Base-by-base conservation (phyloP, 92 coral and sea anemone species). In the Paragorgia papillata region DNA sequence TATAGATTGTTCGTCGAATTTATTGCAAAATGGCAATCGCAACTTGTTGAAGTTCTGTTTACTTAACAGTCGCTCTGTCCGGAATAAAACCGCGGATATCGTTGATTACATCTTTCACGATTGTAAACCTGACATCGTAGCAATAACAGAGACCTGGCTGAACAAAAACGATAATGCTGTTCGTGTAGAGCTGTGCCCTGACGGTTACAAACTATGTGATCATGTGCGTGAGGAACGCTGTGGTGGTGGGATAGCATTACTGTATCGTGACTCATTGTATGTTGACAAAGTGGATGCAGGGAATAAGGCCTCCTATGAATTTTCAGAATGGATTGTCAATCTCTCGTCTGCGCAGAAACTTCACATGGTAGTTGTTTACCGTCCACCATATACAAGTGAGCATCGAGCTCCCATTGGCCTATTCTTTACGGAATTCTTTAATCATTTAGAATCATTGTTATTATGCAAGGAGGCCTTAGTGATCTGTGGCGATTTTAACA, bases 111-210 rank as follows among this genome's bases (percentile, higher is more conserved):
- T 68, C 53, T 34, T 2, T 41, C 29, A 43, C 48, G 75, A 68
- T 68, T 41, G 75, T 22, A 68, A 68, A 68, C 21, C 51, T 40
- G 53, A 68, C 51, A 35, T 68, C 13, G 32, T 40, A 34, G 75
- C 75, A 68, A 68, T 68, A 54, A 68, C 75, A 18, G 75, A 68
- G 53, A 68, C 75, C 46, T 31, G 71, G 71, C 54, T 64, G 39
- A 43, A 49, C 46, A 41, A 64, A 64, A 41, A 25, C 21, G 54
- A 64, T 25, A 55, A 66, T 61, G 68, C 75, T 39, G 75, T 68
- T 41, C 60, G 75, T 39, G 75, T 43, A 29, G 75, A 68, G 41
- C 57, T 44, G n/a, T 68, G 75, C 54, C 75, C 75, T 53, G 75
- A 41, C n/a, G 75, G 75, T 53, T 68, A 34, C 41, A 68, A 68